Evolutionary conservation across 1,140 invertebrate species (phyloP), one percentile per base, ranked within the genome.

Genomic region (Drosophila ironensis): DNA sequence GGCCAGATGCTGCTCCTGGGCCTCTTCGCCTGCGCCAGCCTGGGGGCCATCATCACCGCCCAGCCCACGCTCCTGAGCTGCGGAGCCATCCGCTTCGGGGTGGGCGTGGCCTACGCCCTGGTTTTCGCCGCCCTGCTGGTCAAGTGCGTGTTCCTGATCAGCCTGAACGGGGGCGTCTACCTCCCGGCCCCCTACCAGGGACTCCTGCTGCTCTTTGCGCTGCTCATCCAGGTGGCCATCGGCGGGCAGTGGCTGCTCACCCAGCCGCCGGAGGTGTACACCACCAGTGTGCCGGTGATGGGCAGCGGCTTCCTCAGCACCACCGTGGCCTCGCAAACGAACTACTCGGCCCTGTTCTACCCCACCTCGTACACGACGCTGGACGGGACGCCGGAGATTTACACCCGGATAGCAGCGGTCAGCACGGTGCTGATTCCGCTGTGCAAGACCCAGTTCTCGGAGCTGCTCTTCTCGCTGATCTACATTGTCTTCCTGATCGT

Each of bases 161-260:
- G 96, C 72, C 93, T 98, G 27, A 97, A 98, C 87, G 94, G 95
- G 20, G 96, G 97, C 7, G 96, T 98, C 17, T 98, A 98, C 88
- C 91, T 98, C n/a, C 96, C 97, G 22, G 96, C 97, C 1, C 94
- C 96, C 2, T 98, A 98, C 91, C 94, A 97, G 93, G 96, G 95
- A 42, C 91, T 97, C 4, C 92, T 98, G 8, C 92, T 98, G 70
- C 94, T 98, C 77, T 98, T 98, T 88, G 96, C 97, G 2, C 94
- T 96, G 16, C 92, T 96, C 78, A 96, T 97, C 63, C 96, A 98
- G 92, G 93, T 98, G 57, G 96, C 95, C 28, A 97, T 98, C 68
- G 95, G 95, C 24, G 93, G 94, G 1, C 96, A 97, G 90, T 97
- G 96, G 96, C 92, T 97, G 63, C 92, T 93, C 69, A 95, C 93